Evolutionary conservation across 2,888 invertebrate genomes (phyloP).

Genomic region (Marronus borbonicus): DNA sequence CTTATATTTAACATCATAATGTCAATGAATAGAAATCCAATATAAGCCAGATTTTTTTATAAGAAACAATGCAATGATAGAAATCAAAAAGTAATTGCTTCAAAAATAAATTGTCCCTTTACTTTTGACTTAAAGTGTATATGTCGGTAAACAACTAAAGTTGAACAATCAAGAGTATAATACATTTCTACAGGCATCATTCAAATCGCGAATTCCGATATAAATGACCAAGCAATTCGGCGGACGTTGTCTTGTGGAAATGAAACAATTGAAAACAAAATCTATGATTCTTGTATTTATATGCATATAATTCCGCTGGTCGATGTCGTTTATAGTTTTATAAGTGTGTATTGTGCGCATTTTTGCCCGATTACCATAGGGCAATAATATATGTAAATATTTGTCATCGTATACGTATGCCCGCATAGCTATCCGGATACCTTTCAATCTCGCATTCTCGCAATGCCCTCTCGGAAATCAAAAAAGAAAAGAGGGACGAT

Average conservation of each 20-base stretch:
- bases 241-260: conserved; percentile 6
- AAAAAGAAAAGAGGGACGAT: conserved; percentile 12
- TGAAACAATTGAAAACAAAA: conserved; percentile 25
- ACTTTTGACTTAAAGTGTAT: too few species aligned
- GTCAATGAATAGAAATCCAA: too few species aligned
- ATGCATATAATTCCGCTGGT: not conserved
- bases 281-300: conserved; percentile 12
- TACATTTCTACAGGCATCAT: not conserved
- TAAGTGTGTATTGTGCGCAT: conserved; percentile 4
- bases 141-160: too few species aligned
- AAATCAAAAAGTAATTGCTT: too few species aligned
- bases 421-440: not conserved
- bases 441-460: conserved; percentile 12
- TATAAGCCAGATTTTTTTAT: too few species aligned
- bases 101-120: too few species aligned
- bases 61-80: too few species aligned
- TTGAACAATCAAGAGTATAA: not conserved
- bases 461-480: not conserved
- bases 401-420: conserved; percentile 24
- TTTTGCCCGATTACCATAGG: conserved; percentile 30
- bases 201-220: conserved; percentile 18
- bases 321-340: not conserved
- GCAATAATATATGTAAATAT: conserved; percentile 37
- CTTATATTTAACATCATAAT: too few species aligned
- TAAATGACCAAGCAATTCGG: conserved; percentile 32